A percentile compares a stretch with the other conserved stretches of the same genome.
phyloP scores from a whole-genome alignment of 1,140 invertebrate species.

The Drosophila sp. region DNA sequence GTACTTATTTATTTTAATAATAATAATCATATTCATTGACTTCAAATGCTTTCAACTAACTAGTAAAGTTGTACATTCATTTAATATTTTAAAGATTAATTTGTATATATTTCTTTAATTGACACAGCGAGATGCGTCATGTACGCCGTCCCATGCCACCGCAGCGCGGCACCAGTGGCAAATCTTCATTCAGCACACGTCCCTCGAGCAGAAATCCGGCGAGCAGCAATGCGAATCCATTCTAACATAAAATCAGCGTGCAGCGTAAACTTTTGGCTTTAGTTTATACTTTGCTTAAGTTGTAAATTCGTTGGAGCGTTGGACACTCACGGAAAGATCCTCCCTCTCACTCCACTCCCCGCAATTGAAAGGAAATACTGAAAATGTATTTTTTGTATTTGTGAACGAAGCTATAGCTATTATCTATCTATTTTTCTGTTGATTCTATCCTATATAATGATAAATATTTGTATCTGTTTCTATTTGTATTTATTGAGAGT shows the following conservation, averaged over 20 bases:
- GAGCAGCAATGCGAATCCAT: constrained; percentile 80
- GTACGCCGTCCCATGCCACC: constrained; percentile 84
- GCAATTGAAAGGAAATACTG: constrained; percentile 44
- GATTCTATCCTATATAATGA: constrained; percentile 56
- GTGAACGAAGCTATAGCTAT: constrained; percentile 57
- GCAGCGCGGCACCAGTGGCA: constrained; percentile 81
- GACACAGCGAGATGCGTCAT: constrained; percentile 86
- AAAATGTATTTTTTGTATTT: constrained; percentile 38
- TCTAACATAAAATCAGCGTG: constrained; percentile 85
- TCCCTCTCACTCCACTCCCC: background rate
- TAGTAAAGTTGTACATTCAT: background rate
- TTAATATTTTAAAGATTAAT: background rate
- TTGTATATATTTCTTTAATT: background rate
- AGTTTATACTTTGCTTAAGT: constrained; percentile 85
- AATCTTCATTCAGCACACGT: constrained; percentile 79
- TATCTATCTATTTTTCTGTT: constrained; percentile 17
- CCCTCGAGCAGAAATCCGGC: constrained; percentile 82
- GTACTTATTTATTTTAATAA: background rate
- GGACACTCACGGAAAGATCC: constrained; percentile 1
- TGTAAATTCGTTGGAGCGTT: constrained; percentile 71
- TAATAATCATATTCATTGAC: constrained; percentile 1
- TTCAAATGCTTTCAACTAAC: constrained; percentile 9
- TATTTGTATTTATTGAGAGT: constrained; percentile 81
- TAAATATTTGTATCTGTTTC: constrained; percentile 79
- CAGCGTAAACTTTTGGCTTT: constrained; percentile 85